Conservation (phyloP, 1,140 invertebrate genomes). For the Heliconius hewitsoni region DNA sequence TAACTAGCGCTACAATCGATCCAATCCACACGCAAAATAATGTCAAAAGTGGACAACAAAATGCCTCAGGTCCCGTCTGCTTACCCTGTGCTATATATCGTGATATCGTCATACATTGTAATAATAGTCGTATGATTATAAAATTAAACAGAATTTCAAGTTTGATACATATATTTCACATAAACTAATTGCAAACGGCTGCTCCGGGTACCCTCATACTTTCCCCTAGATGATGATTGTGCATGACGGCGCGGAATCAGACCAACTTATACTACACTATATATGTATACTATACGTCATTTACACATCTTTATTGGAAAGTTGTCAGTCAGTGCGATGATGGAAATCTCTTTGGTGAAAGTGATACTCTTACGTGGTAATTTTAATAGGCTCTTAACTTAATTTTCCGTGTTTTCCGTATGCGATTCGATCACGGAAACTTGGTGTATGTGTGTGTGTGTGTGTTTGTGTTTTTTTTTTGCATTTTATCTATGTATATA, state of each 20-base stretch:
- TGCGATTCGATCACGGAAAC: conserved; percentile 42
- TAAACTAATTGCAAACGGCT: not conserved
- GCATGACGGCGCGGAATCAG: conserved; percentile 59
- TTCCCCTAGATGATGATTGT: conserved; percentile 50
- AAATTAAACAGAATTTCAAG: not conserved
- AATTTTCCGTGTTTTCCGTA: conserved; percentile 51
- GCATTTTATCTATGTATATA: too few species aligned
- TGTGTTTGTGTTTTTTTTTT: not conserved
- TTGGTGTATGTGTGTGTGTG: not conserved
- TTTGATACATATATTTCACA: conserved; percentile 1
- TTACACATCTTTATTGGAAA: conserved; percentile 67
- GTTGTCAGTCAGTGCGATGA: conserved; percentile 60
- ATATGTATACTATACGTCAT: conserved; percentile 31
- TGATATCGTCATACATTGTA: too few species aligned
- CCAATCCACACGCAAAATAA: too few species aligned
- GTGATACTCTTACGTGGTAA: conserved; percentile 39
- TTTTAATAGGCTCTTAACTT: conserved; percentile 15
- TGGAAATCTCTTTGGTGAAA: conserved; percentile 68
- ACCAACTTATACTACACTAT: conserved; percentile 49
- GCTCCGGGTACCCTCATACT: conserved; percentile 15
- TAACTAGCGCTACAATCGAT: too few species aligned
- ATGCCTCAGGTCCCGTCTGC: too few species aligned
- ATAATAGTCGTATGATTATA: too few species aligned
- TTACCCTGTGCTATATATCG: too few species aligned
- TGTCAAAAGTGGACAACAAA: too few species aligned